Evolutionary conservation across 37 sponge, comb jelly and placozoan genomes (phyloP), one percentile per base, ranked within the genome.

Genomic region (Geodia barretti): DNA sequence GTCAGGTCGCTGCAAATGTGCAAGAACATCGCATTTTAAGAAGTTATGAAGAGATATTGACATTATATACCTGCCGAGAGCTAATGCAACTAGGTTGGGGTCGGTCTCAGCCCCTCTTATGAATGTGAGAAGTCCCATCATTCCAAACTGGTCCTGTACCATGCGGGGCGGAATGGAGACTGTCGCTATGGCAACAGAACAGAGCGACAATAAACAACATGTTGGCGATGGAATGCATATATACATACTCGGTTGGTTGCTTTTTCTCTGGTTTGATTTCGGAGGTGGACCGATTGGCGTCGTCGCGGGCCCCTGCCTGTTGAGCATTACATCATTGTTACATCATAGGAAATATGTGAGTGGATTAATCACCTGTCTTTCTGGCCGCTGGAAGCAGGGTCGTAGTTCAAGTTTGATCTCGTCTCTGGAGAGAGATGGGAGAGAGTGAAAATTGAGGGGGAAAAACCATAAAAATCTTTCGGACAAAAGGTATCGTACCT

Each of bases 111-210:
- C 97, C 17, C 92, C 95, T 62, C 99, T 73, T 68, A 99, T 99
- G 68, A 99, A 99, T 0, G 97, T 91, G 42, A 99, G 90, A 0
- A 99, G 76, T 9, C 99, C 99, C 78, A 97, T 88, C 95, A 99
- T 96, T 24, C 99, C 99, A 88, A 96, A 99, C 71, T 99, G 99
- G 72, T 99, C 97, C 66, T 88, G 96, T n/a, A 97, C 95, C 99
- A 99, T 99, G 2, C 93, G 90, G 30, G 95, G 89, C 2, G 97
- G 97, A 41, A 99, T 89, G n/a, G 93, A 90, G 21, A 93, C 79
- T 23, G 83, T 72, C 23, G 79, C 85, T 81, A 69, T 31, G 77
- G 28, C 43, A 30, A 76, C 2, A 71, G 8, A 39, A n/a, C 11
- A n/a, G 14, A 11, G 14, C 11, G 26, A 9, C 68, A 29, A 21